Evolutionary conservation across 2,797 vertebrate genomes (phyloP).

Genomic region (Xyrichtys novacula): DNA sequence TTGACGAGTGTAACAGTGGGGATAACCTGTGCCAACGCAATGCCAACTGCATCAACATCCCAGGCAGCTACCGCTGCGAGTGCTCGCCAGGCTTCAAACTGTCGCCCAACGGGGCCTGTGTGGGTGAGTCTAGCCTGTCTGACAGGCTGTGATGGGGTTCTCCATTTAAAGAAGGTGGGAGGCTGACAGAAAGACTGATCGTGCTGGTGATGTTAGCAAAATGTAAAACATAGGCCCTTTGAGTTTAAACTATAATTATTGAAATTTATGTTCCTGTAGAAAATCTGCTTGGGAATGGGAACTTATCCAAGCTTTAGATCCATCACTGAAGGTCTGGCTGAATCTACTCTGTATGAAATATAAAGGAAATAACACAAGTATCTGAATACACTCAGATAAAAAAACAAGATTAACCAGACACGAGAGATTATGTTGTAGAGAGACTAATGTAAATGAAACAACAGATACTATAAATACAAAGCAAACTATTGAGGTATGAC

Average conservation of each 20-base stretch:
- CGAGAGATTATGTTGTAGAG: too few species aligned
- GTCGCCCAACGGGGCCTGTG: constrained; percentile 90
- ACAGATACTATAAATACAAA: neutral
- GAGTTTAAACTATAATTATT: neutral
- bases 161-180: constrained; percentile 2
- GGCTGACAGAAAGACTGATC: neutral
- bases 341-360: too few species aligned
- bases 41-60: constrained; percentile 93
- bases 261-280: neutral
- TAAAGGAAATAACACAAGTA: too few species aligned
- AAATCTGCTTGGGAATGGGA: neutral
- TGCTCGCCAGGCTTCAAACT: constrained; percentile 92
- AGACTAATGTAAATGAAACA: neutral
- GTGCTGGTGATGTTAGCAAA: neutral
- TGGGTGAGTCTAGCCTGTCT: constrained; percentile 86
- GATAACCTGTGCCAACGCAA: constrained; percentile 93
- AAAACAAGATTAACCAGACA: too few species aligned
- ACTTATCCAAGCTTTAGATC: neutral
- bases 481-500: neutral
- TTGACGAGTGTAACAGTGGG: constrained; percentile 92
- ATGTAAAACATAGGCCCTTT: neutral
- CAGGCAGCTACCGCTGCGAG: constrained; percentile 93
- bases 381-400: too few species aligned
- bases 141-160: constrained; percentile 19
- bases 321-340: neutral